Evolutionary conservation across 2,797 vertebrate genomes (phyloP).

Genomic region (Phrynocephalus vlangalii): DNA sequence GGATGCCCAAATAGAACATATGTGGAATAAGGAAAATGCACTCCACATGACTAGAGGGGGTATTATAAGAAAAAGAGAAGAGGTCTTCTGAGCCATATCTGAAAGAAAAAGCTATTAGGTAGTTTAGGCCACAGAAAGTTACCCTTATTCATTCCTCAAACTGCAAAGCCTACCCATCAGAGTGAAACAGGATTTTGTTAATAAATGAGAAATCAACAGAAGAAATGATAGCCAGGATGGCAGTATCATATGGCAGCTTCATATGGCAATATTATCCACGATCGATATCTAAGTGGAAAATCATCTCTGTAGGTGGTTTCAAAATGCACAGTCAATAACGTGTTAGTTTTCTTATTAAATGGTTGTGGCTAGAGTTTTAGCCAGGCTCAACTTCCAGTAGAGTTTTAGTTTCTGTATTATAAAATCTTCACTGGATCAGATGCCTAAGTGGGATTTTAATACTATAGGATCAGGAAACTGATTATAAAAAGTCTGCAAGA

Average conservation of each 20-base stretch:
- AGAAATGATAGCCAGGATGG: background rate
- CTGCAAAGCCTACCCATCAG: background rate
- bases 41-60: too few relatives aligned
- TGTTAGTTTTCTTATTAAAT: background rate
- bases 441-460: background rate
- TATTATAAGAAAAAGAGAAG: too few relatives aligned
- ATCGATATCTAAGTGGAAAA: background rate
- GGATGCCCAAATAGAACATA: background rate
- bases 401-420: constrained; percentile 12
- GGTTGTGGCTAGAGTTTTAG: background rate
- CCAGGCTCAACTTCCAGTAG: background rate
- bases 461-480: background rate
- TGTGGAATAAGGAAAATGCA: background rate
- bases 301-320: constrained; percentile 21
- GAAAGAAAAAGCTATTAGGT: background rate
- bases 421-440: constrained; percentile 5
- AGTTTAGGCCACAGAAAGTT: background rate
- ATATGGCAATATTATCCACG: background rate
- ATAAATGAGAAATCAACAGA: background rate
- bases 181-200: background rate
- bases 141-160: background rate
- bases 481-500: background rate
- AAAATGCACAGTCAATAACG: constrained; percentile 11
- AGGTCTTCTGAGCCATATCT: background rate
- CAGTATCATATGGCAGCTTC: accelerated